Percentiles rank a stretch among this genome's conserved stretches.
phyloP scores from a whole-genome alignment of 2,113 vertebrate species.

The Hippoglossus stenolepis region DNA sequence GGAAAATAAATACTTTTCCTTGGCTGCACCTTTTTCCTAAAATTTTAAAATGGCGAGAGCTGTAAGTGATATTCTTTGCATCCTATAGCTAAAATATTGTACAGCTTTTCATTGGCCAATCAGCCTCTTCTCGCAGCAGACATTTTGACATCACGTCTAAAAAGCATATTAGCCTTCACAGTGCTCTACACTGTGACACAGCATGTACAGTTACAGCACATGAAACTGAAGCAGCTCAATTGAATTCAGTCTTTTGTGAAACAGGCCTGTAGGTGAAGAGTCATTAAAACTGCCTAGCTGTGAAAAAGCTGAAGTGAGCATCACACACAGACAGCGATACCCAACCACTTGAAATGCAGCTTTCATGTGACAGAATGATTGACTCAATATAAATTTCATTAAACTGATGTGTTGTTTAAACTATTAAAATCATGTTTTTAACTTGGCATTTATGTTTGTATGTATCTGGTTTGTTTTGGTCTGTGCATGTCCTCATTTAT shows the following conservation, averaged over 20 bases:
- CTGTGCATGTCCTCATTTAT: too few relatives aligned
- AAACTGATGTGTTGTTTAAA: not conserved
- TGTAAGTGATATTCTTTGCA: not conserved
- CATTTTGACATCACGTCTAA: not conserved
- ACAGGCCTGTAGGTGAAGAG: not conserved
- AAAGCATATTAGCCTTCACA: not conserved
- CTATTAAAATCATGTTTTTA: too few relatives aligned
- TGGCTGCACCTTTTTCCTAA: too few relatives aligned
- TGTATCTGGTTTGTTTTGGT: too few relatives aligned
- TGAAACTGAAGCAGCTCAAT: not conserved
- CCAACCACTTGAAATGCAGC: not conserved
- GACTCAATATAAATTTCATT: not conserved
- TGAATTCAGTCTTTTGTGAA: slow-evolving; percentile 1
- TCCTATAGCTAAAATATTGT: not conserved
- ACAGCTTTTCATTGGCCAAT: not conserved
- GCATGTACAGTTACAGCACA: not conserved
- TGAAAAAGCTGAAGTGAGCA: not conserved
- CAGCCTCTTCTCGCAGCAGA: not conserved
- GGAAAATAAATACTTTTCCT: too few relatives aligned
- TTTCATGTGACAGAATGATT: not conserved
- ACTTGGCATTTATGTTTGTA: too few relatives aligned
- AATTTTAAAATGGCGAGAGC: not conserved
- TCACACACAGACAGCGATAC: not conserved
- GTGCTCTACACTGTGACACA: not conserved
- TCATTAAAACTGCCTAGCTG: not conserved